These are phyloP conservation scores for Macaria liturata DNA, from an alignment of 2,888 invertebrate genomes.

Conservation along the genomic window DNA sequence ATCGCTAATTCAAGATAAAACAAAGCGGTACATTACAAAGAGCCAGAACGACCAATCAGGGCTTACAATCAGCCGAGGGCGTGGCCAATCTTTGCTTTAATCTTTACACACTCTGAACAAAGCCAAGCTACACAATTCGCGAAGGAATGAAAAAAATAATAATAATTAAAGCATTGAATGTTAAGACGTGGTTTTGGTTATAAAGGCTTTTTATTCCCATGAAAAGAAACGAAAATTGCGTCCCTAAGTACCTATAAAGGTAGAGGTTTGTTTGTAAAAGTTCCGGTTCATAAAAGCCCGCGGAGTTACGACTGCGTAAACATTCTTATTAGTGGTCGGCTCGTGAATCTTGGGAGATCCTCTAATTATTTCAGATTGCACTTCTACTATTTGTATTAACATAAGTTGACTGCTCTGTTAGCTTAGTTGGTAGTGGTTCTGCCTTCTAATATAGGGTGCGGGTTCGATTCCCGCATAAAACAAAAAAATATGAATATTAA, in stretches of 20 bases:
- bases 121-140: slow-evolving; percentile 65
- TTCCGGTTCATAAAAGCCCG: slow-evolving; percentile 26
- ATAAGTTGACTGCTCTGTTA: no score
- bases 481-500: no score
- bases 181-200: slow-evolving; percentile 35
- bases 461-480: no score
- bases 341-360: slow-evolving; percentile 8
- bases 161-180: slow-evolving; percentile 67
- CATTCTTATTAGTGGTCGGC: slow-evolving; percentile 13
- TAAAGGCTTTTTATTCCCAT: slow-evolving; percentile 40
- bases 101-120: slow-evolving; percentile 63
- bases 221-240: slow-evolving; percentile 40
- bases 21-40: slow-evolving; percentile 70
- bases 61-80: slow-evolving; percentile 60
- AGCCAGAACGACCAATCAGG: slow-evolving; percentile 65
- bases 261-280: slow-evolving; percentile 30
- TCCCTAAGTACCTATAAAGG: slow-evolving; percentile 27
- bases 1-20: slow-evolving; percentile 67
- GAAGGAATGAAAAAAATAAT: slow-evolving; percentile 60
- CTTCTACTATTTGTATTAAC: no score
- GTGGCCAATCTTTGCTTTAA: slow-evolving; percentile 65
- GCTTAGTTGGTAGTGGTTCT: no score
- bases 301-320: slow-evolving; percentile 17
- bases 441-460: no score
- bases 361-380: slow-evolving; percentile 3